Percentiles rank a stretch among this genome's conserved stretches.
These are phyloP conservation scores for Bufo gargarizans DNA, from an alignment of 2,113 vertebrate species.

Conservation along the genomic window DNA sequence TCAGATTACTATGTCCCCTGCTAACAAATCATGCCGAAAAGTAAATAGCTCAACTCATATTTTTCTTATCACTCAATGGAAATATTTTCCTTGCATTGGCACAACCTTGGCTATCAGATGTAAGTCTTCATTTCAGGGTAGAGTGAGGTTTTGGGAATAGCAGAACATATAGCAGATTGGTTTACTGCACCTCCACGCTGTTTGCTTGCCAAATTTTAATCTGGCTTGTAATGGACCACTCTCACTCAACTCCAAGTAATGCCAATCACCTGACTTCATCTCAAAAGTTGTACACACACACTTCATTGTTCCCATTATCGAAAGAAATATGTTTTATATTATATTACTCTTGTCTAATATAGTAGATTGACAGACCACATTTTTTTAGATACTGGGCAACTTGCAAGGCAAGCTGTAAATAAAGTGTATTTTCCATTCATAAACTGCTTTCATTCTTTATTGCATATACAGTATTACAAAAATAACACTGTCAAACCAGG, in stretches of 20 bases:
- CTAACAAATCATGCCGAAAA: background rate
- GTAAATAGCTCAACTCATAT: constrained; percentile 36
- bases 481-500: background rate
- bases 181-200: constrained; percentile 16
- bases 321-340: constrained; percentile 51
- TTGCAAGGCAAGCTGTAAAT: constrained; percentile 29
- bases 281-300: constrained; percentile 12
- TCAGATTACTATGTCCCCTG: background rate
- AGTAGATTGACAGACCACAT: constrained; percentile 1
- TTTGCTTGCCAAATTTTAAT: constrained; percentile 51
- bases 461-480: background rate
- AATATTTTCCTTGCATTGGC: constrained; percentile 44
- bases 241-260: constrained; percentile 2
- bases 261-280: constrained; percentile 40
- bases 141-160: background rate
- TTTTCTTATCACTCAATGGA: constrained; percentile 28
- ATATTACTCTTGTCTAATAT: constrained; percentile 31
- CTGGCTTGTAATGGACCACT: constrained; percentile 9
- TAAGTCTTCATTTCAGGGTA: constrained; percentile 19
- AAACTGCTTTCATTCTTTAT: background rate
- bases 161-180: constrained; percentile 15
- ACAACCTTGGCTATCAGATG: background rate
- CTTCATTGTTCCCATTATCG: constrained; percentile 36
- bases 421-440: background rate
- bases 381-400: constrained; percentile 1